phyloP scores from a whole-genome alignment of 92 coral and sea anemone genomes.

The Diadumene lineata region DNA sequence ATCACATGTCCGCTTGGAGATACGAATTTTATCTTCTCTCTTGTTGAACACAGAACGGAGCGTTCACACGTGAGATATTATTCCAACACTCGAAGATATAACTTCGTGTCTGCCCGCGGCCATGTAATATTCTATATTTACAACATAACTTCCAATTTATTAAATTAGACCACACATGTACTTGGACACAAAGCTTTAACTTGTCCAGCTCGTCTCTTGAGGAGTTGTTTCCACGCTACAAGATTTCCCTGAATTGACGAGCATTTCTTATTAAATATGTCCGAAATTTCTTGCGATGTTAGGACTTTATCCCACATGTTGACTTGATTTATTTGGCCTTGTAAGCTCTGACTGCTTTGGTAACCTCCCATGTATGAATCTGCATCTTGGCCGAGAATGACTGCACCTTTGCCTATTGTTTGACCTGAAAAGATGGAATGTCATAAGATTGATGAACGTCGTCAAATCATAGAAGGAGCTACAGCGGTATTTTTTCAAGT shows the following conservation, averaged over 20 bases:
- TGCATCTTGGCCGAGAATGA: neutral
- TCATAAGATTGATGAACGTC: neutral
- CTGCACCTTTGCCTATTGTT: neutral
- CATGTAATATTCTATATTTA: too few relatives aligned
- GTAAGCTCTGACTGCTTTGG: neutral
- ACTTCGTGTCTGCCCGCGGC: too few relatives aligned
- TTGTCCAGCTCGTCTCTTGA: neutral
- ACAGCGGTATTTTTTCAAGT: too few relatives aligned
- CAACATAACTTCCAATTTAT: too few relatives aligned
- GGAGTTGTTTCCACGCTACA: neutral
- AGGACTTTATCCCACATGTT: neutral
- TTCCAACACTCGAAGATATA: too few relatives aligned
- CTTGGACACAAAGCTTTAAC: neutral
- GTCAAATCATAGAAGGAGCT: too few relatives aligned
- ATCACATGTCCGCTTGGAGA: too few relatives aligned
- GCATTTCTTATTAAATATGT: neutral
- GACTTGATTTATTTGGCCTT: neutral
- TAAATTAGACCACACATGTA: too few relatives aligned
- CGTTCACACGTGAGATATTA: too few relatives aligned
- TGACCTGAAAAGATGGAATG: neutral
- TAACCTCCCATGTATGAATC: neutral
- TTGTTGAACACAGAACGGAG: too few relatives aligned
- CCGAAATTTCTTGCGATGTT: neutral
- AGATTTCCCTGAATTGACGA: neutral
- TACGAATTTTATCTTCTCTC: too few relatives aligned